These are phyloP conservation scores for Mungos mungo DNA, from an alignment of 2,113 vertebrate species.

Conservation along the genomic window DNA sequence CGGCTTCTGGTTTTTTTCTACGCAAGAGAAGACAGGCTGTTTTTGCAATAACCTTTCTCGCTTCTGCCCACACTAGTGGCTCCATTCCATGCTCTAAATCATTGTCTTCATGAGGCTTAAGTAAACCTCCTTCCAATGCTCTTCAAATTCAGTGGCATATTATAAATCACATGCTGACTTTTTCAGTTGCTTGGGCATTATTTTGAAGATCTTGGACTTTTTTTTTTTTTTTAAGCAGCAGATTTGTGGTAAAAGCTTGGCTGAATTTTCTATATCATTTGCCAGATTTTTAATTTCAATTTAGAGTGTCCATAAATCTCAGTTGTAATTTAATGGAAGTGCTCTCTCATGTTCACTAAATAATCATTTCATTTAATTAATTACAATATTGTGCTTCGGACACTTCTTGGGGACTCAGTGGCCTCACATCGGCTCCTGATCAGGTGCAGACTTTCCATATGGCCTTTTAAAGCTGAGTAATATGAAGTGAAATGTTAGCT, in stretches of 20 bases:
- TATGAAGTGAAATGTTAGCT: neutral
- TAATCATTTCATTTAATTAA: neutral
- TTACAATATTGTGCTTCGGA: neutral
- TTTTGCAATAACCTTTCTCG: constrained; percentile 77
- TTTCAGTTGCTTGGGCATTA: constrained; percentile 76
- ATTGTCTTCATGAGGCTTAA: constrained; percentile 78
- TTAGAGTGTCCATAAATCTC: neutral
- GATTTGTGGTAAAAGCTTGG: constrained; percentile 71
- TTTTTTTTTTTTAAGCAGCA: constrained; percentile 68
- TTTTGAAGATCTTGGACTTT: constrained; percentile 74
- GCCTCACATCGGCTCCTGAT: neutral
- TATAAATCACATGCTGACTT: constrained; percentile 78
- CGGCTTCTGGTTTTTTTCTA: constrained; percentile 70
- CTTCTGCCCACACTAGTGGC: constrained; percentile 81
- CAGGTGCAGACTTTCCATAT: neutral
- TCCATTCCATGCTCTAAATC: constrained; percentile 82
- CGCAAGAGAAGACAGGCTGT: constrained; percentile 79
- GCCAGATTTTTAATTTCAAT: constrained; percentile 34
- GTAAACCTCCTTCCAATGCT: constrained; percentile 79
- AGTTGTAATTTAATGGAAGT: neutral
- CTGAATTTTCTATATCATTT: constrained; percentile 57
- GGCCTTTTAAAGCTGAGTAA: neutral
- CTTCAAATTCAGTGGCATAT: constrained; percentile 75
- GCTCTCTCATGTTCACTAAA: neutral
- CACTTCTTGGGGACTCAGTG: neutral